Percentiles rank a stretch among this genome's conserved stretches.
Evolutionary conservation across 2,888 invertebrate genomes (phyloP).

Genomic region (Cephus runcator): DNA sequence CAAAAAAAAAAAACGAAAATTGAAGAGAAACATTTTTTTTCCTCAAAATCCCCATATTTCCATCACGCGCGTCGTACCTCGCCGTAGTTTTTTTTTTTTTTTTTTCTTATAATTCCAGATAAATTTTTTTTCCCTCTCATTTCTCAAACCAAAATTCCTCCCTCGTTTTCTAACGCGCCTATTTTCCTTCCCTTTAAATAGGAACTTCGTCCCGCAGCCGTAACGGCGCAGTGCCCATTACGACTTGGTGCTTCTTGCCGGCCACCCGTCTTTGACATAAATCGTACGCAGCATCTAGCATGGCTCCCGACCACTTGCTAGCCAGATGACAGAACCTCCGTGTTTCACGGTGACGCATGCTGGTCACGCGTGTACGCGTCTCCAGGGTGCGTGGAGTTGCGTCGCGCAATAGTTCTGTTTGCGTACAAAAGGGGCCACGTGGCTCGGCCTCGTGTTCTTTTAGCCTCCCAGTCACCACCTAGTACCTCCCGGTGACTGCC

Average conservation of each 20-base stretch:
- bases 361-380: slow-evolving; percentile 17
- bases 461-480: slow-evolving; percentile 7
- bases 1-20: too few relatives aligned
- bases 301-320: slow-evolving; percentile 46
- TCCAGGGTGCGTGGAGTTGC: not conserved
- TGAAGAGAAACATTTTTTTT: too few relatives aligned
- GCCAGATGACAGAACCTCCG: slow-evolving; percentile 47
- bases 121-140: too few relatives aligned
- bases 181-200: too few relatives aligned
- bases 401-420: slow-evolving; percentile 4
- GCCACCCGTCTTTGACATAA: slow-evolving; percentile 2
- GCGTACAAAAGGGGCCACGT: slow-evolving; percentile 21
- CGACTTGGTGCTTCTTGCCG: not conserved
- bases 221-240: not conserved
- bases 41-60: too few relatives aligned
- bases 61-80: accelerated
- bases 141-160: too few relatives aligned
- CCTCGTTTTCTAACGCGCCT: too few relatives aligned
- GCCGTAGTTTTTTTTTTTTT: too few relatives aligned
- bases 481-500: too few relatives aligned
- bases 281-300: slow-evolving; percentile 6
- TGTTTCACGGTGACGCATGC: slow-evolving; percentile 33
- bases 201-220: too few relatives aligned
- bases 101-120: too few relatives aligned
- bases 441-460: slow-evolving; percentile 24